Base-by-base conservation (phyloP, 2,113 vertebrate species). In the Oxygymnocypris stewartii region DNA sequence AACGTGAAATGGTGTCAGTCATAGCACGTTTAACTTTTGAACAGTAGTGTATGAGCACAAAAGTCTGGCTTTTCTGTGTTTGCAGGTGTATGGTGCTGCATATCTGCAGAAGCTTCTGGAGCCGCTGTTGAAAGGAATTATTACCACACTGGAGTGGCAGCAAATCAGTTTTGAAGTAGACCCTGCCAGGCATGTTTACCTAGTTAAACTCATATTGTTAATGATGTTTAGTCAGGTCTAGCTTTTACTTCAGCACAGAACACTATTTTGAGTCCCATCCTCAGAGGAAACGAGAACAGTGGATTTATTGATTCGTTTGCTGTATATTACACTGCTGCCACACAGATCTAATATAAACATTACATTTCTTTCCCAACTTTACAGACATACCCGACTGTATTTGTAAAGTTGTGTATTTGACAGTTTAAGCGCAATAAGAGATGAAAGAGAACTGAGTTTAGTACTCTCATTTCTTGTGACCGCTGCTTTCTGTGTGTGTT, bases 131-230 rank as follows among this genome's bases (percentile, higher is more conserved):
- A 93, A 95, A 91, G 95, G 96, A 13, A 96, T 99, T 80, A 98
- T 99, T 92, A 97, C 96, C 0, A 97, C 97, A 13, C 93, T 96
- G 5, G 98, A 99, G 35, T 96, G 96, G 96, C 96, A 97, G 42
- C 96, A 97, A 47, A 96, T 99, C 90, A 98, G 96, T 93, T 99
- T 99, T 93, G 98, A 99, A 93, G 98, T 99, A 88, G 98, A 99
- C 92, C 96, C 98, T 77, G 98, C 98, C 92, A 97, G 98, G 98
- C 97, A 86, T 87, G 81, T 47, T 18, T 79, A 2, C 1, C n/a
- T 77, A 31, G n/a, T 12, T 69, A n/a, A 37, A 6, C 12, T 78
- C 16, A 16, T 76, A n/a, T 40, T 20, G 8, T 28, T 16, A 25
- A 51, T 13, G 12, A 25, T 31, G n/a, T 77, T 77, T 16, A 77